Evolutionary conservation across 2,113 vertebrate species (phyloP).

Genomic region (Orientallactaga bullata): DNA sequence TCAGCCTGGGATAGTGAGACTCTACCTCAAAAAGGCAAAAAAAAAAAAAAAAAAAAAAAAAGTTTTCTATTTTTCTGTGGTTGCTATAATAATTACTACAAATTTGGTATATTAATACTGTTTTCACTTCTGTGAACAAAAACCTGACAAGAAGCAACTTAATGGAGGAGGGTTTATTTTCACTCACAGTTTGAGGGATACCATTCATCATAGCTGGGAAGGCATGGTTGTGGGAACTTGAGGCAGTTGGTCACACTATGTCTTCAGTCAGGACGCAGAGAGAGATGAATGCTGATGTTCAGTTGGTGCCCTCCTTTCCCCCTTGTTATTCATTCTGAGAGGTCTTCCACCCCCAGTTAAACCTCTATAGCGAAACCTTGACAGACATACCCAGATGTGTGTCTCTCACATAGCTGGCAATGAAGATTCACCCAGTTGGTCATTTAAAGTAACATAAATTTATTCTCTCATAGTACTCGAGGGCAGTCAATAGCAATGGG

Average conservation of each 20-base stretch:
- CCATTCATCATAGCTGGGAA: not conserved
- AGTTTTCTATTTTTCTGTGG: not conserved
- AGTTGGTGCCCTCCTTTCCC: not conserved
- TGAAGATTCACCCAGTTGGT: not conserved
- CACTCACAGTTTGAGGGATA: not conserved
- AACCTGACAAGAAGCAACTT: not conserved
- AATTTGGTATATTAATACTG: not conserved
- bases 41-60: too few species aligned
- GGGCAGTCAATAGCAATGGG: not conserved
- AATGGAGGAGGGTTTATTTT: not conserved
- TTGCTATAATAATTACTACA: not conserved
- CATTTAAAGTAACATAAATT: not conserved
- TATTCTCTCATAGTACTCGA: not conserved
- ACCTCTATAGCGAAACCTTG: not conserved
- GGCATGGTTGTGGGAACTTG: too few species aligned
- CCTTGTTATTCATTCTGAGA: not conserved
- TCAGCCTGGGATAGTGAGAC: too few species aligned
- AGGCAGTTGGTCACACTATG: not conserved
- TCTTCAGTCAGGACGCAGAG: too few species aligned
- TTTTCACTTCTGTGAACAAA: not conserved
- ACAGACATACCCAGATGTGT: not conserved
- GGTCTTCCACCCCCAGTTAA: not conserved
- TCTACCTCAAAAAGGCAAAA: too few species aligned
- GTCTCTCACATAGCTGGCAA: not conserved
- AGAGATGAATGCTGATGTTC: not conserved